Percentiles rank a stretch among this genome's conserved stretches.
phyloP scores from a whole-genome alignment of 2,113 vertebrate genomes.

The Phoxinus phoxinus region DNA sequence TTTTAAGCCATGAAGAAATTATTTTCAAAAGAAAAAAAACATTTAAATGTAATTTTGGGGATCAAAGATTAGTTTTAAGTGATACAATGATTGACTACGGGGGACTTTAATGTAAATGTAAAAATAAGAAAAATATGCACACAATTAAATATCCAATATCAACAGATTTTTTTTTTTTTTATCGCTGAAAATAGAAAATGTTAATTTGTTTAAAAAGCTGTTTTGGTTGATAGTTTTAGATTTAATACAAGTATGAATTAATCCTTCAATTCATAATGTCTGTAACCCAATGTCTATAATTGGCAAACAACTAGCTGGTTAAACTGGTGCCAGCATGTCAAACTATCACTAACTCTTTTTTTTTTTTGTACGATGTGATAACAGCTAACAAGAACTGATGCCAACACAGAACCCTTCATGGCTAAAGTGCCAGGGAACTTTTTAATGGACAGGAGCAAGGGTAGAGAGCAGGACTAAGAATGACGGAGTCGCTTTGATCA shows the following conservation, averaged over 20 bases:
- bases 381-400: not conserved
- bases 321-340: not conserved
- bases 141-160: too few relatives aligned
- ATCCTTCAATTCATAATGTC: not conserved
- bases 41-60: too few relatives aligned
- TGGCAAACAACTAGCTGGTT: not conserved
- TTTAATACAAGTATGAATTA: not conserved
- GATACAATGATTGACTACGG: too few relatives aligned
- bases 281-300: not conserved
- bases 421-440: constrained; percentile 16
- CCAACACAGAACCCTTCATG: constrained; percentile 1
- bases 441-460: not conserved
- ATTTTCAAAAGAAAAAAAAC: too few relatives aligned
- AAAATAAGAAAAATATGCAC: too few relatives aligned
- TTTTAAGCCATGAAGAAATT: too few relatives aligned
- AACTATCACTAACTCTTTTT: not conserved
- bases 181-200: not conserved
- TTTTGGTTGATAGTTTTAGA: not conserved
- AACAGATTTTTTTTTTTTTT: too few relatives aligned
- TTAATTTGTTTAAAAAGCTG: not conserved
- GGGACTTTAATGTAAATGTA: too few relatives aligned
- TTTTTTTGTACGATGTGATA: not conserved
- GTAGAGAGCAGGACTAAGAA: not conserved
- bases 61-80: too few relatives aligned
- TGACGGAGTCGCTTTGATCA: constrained; percentile 14